Conservation (phyloP, 2,888 invertebrate genomes). For the Perdita meconis region DNA sequence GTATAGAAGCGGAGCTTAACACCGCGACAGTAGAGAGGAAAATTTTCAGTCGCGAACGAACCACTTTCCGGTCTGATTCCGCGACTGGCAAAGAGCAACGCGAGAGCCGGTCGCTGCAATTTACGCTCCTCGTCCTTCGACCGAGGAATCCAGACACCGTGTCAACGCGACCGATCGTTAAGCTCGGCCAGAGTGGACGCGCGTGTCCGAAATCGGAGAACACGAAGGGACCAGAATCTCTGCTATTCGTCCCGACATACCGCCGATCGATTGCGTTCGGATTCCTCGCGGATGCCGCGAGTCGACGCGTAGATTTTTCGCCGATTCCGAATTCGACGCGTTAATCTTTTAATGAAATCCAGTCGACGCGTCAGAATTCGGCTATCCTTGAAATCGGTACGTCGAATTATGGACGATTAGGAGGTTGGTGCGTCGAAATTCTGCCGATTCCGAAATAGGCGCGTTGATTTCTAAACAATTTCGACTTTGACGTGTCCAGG, state of each 20-base stretch:
- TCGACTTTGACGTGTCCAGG: too few species aligned
- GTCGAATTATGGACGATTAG: too few species aligned
- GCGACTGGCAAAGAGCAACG: conserved; percentile 23
- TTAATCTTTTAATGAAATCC: too few species aligned
- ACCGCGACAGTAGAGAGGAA: conserved; percentile 19
- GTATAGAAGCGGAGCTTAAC: too few species aligned
- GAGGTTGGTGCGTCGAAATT: too few species aligned
- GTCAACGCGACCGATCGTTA: conserved; percentile 20
- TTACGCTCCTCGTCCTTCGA: conserved; percentile 39
- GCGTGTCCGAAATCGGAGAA: not conserved
- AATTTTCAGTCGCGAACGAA: conserved; percentile 9
- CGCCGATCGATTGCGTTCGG: not conserved
- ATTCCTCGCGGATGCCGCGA: too few species aligned
- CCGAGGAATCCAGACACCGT: conserved; percentile 29
- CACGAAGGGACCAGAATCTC: not conserved
- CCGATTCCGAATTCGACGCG: not conserved
- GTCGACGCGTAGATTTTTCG: too few species aligned
- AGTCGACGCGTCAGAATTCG: too few species aligned
- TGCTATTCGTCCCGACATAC: not conserved
- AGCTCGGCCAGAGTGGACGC: not conserved
- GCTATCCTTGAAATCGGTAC: too few species aligned
- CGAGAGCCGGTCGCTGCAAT: conserved; percentile 6
- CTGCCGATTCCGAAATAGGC: too few species aligned
- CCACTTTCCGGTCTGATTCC: conserved; percentile 52
- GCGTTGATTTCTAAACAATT: too few species aligned